Base-by-base conservation (phyloP, 1,140 invertebrate genomes). In the Anoplolepis gracilipes region DNA sequence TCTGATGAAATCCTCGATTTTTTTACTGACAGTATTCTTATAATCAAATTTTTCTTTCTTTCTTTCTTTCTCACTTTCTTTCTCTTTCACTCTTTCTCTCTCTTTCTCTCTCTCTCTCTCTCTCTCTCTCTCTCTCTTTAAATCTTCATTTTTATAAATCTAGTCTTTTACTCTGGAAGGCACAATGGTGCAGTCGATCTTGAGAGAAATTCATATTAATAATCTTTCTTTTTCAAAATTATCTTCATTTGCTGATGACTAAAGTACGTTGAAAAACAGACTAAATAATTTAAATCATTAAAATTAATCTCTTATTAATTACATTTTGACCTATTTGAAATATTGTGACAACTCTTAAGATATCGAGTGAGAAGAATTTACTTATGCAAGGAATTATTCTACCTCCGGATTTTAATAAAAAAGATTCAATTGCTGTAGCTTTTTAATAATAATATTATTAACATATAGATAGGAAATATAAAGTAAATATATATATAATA, bases 191-290 rank as follows among this genome's bases (percentile, higher is more conserved):
- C 59, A 70, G 46, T 75, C 79, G 82, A 72, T 86, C 77, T 72
- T 53, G 73, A 59, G 78, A 79, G 76, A 87, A 84, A 89, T 91
- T 90, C 89, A 90, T 91, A 92, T 92, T 91, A 92, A 92, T 90
- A 88, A 91, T 89, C 84, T 55, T 72, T 57, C 36, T 77, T 64
- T 85, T 64, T 85, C 30, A 59, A 53, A 46, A 75, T 57, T 46
- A 39, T 25, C 55, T 87, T 59, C 53, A 87, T 85, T 76, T 69
- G 64, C 30, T n/a, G 55, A 49, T n/a, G 55, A 49, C 39, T 65
- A 30, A 28, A 65, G 36, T 62, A 49, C 30, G 86, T 49, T 49
- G 69, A 59, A 55, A 53, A 53, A n/a, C 7, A 28, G 53, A 19
- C 19, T 19, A 61, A 87, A 77, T 73, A 82, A 73, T 87, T 88